These are phyloP conservation scores for Bryconaethiops microstoma DNA, from an alignment of 2,797 vertebrate genomes.

Conservation along the genomic window DNA sequence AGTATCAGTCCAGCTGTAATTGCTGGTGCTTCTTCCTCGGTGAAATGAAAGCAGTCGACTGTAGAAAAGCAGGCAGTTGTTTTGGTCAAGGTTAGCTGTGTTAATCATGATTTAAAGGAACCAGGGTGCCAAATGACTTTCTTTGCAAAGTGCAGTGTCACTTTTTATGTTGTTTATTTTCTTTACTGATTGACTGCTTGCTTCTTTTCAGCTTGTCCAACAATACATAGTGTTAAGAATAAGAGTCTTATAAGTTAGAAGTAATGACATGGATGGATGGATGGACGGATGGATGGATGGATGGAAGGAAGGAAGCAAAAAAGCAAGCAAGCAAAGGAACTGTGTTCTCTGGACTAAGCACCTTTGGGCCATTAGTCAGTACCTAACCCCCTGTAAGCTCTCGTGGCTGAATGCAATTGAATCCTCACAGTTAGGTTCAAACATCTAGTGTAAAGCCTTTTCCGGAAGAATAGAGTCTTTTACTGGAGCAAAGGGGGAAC, in stretches of 20 bases:
- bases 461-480: neutral
- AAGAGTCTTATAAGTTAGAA: too few species aligned
- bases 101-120: constrained; percentile 1
- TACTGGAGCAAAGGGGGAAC: too few species aligned
- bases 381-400: too few species aligned
- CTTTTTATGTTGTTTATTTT: neutral
- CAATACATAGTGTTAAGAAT: neutral
- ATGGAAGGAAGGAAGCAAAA: too few species aligned
- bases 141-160: neutral
- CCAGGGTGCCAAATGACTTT: neutral
- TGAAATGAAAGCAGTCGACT: constrained; percentile 8
- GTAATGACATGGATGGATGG: neutral
- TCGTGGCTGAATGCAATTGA: too few species aligned
- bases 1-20: constrained; percentile 1
- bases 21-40: neutral
- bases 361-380: too few species aligned
- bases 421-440: too few species aligned
- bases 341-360: too few species aligned
- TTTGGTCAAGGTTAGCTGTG: neutral
- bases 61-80: neutral
- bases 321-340: too few species aligned
- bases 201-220: neutral
- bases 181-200: neutral
- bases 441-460: too few species aligned
- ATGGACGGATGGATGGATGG: too few species aligned